These are phyloP conservation scores for Mechanitis mazaeus DNA, from an alignment of 2,888 invertebrate genomes.

Conservation along the genomic window DNA sequence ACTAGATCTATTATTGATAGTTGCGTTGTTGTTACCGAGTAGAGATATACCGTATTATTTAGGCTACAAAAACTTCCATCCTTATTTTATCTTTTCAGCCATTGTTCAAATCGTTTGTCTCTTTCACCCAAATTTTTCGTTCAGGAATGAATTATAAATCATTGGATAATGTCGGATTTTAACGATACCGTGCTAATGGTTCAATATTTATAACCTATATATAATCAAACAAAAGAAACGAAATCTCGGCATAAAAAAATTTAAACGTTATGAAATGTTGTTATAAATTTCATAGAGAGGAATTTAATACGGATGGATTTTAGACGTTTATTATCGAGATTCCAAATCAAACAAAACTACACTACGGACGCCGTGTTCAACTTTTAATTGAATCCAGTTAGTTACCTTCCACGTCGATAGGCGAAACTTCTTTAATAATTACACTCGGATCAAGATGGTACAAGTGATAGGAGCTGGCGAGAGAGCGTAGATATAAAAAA, in stretches of 20 bases:
- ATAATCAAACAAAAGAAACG: not conserved
- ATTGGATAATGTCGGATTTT: too few relatives aligned
- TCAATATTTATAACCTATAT: not conserved
- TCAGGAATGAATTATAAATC: too few relatives aligned
- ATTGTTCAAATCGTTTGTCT: too few relatives aligned
- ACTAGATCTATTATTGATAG: slow-evolving; percentile 5
- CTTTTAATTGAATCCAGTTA: slow-evolving; percentile 66
- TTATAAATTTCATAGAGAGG: slow-evolving; percentile 9
- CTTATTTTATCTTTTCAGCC: too few relatives aligned
- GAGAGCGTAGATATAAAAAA: too few relatives aligned
- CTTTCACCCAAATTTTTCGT: too few relatives aligned
- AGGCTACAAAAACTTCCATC: not conserved
- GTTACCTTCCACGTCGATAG: slow-evolving; percentile 52
- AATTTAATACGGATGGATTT: slow-evolving; percentile 21
- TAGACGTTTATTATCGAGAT: slow-evolving; percentile 38
- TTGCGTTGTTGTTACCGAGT: slow-evolving; percentile 5
- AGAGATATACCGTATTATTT: not conserved
- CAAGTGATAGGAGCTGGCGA: not conserved
- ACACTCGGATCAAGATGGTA: slow-evolving; percentile 35
- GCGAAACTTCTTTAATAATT: slow-evolving; percentile 66
- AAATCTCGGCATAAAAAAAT: not conserved
- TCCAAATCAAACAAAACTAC: slow-evolving; percentile 44
- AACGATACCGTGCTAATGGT: too few relatives aligned
- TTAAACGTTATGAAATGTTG: slow-evolving; percentile 1
- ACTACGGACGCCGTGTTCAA: slow-evolving; percentile 39